Evolutionary conservation across 2,113 vertebrate species (phyloP).

Genomic region (Pollimyrus isidori): DNA sequence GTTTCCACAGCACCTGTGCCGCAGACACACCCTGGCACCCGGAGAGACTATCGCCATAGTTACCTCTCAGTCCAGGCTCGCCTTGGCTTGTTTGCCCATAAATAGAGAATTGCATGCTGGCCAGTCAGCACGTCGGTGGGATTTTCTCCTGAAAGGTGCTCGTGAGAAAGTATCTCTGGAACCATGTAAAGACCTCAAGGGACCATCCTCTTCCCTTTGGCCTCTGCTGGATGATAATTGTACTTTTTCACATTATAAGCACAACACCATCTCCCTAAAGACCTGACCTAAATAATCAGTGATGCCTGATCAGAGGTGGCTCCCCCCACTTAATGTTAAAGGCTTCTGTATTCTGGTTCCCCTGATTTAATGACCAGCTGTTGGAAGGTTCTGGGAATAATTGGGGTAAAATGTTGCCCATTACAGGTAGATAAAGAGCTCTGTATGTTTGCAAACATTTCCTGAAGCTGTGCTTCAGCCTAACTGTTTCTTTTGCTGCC

Average conservation of each 20-base stretch:
- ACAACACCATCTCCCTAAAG: neutral
- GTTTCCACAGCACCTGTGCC: neutral
- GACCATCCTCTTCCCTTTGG: neutral
- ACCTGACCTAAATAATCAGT: constrained; percentile 23
- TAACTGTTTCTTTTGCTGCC: neutral
- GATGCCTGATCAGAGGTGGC: constrained; percentile 19
- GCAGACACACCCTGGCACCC: neutral
- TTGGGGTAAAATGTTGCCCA: neutral
- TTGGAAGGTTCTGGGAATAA: neutral
- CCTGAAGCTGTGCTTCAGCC: neutral
- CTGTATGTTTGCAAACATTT: neutral
- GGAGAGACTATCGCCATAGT: constrained; percentile 17
- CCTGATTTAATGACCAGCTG: neutral
- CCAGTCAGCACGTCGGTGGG: neutral
- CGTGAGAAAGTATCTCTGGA: neutral
- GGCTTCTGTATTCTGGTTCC: neutral
- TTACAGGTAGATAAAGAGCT: neutral
- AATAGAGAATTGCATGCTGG: neutral
- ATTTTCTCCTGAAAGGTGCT: neutral
- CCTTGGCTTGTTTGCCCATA: neutral
- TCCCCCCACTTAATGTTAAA: neutral
- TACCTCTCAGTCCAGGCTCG: neutral
- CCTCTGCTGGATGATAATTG: neutral
- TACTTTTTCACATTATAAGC: constrained; percentile 14
- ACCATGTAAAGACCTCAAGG: neutral